phyloP scores from a whole-genome alignment of 2,888 invertebrate species.

The Drosophila quasianomalipes region DNA sequence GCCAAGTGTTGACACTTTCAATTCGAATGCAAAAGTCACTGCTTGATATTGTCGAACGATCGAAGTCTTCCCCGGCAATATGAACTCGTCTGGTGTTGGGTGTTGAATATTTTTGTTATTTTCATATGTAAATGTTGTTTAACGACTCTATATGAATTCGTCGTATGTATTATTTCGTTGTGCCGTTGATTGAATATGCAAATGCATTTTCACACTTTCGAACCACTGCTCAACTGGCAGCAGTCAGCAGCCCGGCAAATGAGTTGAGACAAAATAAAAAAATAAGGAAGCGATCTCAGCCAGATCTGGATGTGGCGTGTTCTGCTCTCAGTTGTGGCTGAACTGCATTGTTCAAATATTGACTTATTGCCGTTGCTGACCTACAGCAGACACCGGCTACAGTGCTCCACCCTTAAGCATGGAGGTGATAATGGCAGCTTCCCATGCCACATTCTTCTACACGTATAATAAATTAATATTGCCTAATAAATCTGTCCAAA shows the following conservation, averaged over 20 bases:
- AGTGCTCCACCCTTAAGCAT: slow-evolving; percentile 13
- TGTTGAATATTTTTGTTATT: slow-evolving; percentile 70
- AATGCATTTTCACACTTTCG: slow-evolving; percentile 84
- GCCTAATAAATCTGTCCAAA: slow-evolving; percentile 81
- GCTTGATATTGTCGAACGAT: slow-evolving; percentile 33
- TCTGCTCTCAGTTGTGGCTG: slow-evolving; percentile 6
- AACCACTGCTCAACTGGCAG: slow-evolving; percentile 40
- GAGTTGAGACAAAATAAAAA: slow-evolving; percentile 15
- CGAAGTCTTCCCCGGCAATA: slow-evolving; percentile 22
- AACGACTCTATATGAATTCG: slow-evolving; percentile 78
- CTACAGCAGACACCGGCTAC: slow-evolving; percentile 58
- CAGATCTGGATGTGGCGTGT: not conserved
- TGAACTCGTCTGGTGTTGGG: slow-evolving; percentile 30
- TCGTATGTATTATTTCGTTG: slow-evolving; percentile 70
- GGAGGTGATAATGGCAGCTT: slow-evolving; percentile 71
- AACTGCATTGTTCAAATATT: slow-evolving; percentile 29
- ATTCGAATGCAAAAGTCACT: slow-evolving; percentile 64
- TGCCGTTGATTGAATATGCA: slow-evolving; percentile 84
- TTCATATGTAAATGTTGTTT: slow-evolving; percentile 78
- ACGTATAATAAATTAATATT: slow-evolving; percentile 71
- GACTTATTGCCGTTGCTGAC: slow-evolving; percentile 40
- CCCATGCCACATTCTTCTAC: slow-evolving; percentile 44
- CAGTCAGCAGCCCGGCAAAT: slow-evolving; percentile 49
- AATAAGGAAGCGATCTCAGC: slow-evolving; percentile 3
- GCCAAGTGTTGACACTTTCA: slow-evolving; percentile 73